These are phyloP conservation scores for Sebastes paucispinis DNA, from an alignment of 2,797 vertebrate genomes.

Conservation along the genomic window DNA sequence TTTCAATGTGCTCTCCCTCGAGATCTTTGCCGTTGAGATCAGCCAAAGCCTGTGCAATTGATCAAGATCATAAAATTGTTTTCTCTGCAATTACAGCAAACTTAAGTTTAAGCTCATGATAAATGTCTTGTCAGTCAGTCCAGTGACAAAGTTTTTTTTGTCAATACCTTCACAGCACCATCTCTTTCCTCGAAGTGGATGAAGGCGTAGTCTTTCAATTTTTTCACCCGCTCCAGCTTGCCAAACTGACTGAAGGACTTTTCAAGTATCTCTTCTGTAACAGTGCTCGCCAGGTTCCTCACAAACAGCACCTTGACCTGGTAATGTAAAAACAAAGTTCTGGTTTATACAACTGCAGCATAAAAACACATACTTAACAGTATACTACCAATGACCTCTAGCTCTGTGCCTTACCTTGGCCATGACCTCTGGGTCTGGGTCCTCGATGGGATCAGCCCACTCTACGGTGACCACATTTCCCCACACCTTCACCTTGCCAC, in stretches of 20 bases:
- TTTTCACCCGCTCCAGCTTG: constrained; percentile 97
- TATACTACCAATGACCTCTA: not conserved
- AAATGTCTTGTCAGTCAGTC: not conserved
- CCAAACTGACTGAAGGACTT: constrained; percentile 97
- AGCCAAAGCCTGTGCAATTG: constrained; percentile 89
- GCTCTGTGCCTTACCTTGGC: constrained; percentile 87
- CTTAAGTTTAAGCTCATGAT: not conserved
- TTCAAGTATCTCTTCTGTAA: constrained; percentile 98
- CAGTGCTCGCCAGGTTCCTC: constrained; percentile 95
- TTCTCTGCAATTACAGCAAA: not conserved
- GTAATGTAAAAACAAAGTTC: constrained; percentile 10
- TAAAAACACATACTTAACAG: not conserved
- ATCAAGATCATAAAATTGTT: constrained; percentile 6
- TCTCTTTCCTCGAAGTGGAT: constrained; percentile 98
- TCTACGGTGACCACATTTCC: constrained; percentile 98
- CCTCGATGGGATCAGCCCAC: constrained; percentile 99
- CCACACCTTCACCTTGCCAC: constrained; percentile 99
- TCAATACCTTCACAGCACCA: constrained; percentile 94
- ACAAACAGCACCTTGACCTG: constrained; percentile 99
- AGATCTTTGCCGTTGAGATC: constrained; percentile 99
- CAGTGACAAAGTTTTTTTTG: fast-evolving
- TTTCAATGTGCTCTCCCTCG: constrained; percentile 98
- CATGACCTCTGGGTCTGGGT: constrained; percentile 99
- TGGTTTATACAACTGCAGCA: not conserved
- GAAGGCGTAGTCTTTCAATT: constrained; percentile 99